Conservation (phyloP, 2,888 invertebrate genomes). For the Heteromyza rotundicornis region DNA sequence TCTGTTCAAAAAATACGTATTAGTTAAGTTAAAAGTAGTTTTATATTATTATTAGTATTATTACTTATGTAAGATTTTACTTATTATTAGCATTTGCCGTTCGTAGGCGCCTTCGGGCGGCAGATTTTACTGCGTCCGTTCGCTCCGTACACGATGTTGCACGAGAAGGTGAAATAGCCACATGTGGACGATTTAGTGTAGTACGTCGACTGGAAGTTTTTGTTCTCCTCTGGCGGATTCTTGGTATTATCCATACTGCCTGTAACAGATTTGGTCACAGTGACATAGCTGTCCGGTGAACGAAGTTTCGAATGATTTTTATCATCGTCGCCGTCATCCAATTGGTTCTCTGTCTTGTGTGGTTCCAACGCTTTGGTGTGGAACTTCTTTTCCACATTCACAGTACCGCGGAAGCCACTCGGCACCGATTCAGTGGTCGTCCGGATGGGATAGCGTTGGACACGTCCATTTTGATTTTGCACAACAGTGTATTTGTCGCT, state of each 20-base stretch:
- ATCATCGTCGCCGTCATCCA: slow-evolving; percentile 43
- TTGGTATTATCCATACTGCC: slow-evolving; percentile 71
- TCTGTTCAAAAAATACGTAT: background rate
- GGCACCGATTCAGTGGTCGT: slow-evolving; percentile 58
- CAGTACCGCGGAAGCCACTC: slow-evolving; percentile 60
- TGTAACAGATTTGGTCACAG: slow-evolving; percentile 80
- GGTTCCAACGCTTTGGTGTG: slow-evolving; percentile 57
- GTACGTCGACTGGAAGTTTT: slow-evolving; percentile 79
- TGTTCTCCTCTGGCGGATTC: slow-evolving; percentile 69
- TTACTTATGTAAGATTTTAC: background rate
- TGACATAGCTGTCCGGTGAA: slow-evolving; percentile 73
- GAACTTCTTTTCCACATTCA: slow-evolving; percentile 61
- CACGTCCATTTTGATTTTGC: slow-evolving; percentile 60
- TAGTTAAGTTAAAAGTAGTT: background rate
- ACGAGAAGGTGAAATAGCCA: slow-evolving; percentile 85
- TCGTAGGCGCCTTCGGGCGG: slow-evolving; percentile 78
- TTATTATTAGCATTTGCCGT: slow-evolving; percentile 68
- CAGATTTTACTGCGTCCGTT: slow-evolving; percentile 82
- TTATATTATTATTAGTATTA: background rate
- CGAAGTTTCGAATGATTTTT: slow-evolving; percentile 56
- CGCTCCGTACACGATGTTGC: slow-evolving; percentile 78
- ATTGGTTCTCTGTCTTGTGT: slow-evolving; percentile 45
- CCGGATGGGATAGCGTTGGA: slow-evolving; percentile 44
- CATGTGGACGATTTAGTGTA: slow-evolving; percentile 87
- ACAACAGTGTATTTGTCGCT: slow-evolving; percentile 48